A percentile compares a stretch with the other conserved stretches of the same genome.
These are phyloP conservation scores for Saturnia pavonia DNA, from an alignment of 2,888 invertebrate genomes.

Conservation along the genomic window DNA sequence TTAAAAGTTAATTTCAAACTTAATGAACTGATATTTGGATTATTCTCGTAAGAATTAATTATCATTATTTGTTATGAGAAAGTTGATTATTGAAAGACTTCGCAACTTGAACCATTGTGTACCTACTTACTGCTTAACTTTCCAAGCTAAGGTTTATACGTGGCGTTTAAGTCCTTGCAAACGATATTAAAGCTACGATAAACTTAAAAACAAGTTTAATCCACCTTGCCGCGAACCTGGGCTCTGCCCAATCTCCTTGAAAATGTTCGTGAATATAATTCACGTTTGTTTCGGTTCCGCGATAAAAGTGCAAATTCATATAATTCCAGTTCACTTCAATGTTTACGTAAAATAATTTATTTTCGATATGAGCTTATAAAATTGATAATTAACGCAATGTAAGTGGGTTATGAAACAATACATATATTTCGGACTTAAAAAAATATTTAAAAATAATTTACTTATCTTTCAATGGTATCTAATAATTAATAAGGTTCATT, in stretches of 20 bases:
- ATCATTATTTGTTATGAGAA: background rate
- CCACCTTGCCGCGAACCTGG: slow-evolving; percentile 67
- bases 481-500: too few species aligned
- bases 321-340: background rate
- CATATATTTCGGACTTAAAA: too few species aligned
- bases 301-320: background rate
- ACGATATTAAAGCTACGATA: slow-evolving; percentile 78
- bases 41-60: background rate
- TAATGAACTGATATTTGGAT: background rate
- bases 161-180: slow-evolving; percentile 70
- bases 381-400: too few species aligned
- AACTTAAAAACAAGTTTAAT: slow-evolving; percentile 80
- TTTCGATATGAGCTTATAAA: background rate
- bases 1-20: background rate
- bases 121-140: slow-evolving; percentile 48
- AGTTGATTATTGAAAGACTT: slow-evolving; percentile 40
- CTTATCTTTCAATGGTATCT: too few species aligned
- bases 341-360: background rate
- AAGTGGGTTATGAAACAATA: too few species aligned
- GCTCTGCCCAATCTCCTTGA: slow-evolving; percentile 65
- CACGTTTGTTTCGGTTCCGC: background rate
- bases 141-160: slow-evolving; percentile 60
- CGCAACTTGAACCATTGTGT: slow-evolving; percentile 47
- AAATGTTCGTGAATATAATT: slow-evolving; percentile 56
- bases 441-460: too few species aligned